Evolutionary conservation across 1,140 invertebrate species (phyloP).

Genomic region (Achroia grisella): DNA sequence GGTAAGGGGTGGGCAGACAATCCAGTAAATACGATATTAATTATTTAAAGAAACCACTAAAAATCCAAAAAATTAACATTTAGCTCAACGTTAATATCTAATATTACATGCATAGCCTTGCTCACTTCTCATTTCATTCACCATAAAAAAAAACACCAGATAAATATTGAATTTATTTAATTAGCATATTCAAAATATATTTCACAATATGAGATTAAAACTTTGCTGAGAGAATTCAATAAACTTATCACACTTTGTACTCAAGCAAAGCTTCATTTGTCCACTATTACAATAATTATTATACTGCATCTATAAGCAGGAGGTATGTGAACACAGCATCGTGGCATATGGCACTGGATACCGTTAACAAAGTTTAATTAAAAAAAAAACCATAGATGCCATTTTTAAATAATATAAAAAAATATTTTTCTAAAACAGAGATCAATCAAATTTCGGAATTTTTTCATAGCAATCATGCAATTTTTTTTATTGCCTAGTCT

Average conservation of each 20-base stretch:
- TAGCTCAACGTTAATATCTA: too few relatives aligned
- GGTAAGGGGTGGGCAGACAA: too few relatives aligned
- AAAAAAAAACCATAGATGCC: not conserved
- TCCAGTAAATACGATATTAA: too few relatives aligned
- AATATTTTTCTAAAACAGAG: too few relatives aligned
- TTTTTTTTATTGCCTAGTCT: conserved; percentile 1
- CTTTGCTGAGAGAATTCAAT: conserved; percentile 12
- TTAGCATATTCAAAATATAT: conserved; percentile 52
- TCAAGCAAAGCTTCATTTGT: conserved; percentile 29
- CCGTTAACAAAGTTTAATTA: conserved; percentile 17
- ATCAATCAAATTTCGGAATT: too few relatives aligned
- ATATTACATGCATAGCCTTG: too few relatives aligned
- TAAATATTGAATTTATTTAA: too few relatives aligned
- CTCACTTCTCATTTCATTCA: too few relatives aligned
- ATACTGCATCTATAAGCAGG: not conserved
- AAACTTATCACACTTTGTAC: conserved; percentile 30
- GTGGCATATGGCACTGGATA: conserved; percentile 25
- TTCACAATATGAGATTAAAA: conserved; percentile 36
- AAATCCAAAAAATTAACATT: too few relatives aligned
- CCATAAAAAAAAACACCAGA: too few relatives aligned
- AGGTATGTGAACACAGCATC: conserved; percentile 7
- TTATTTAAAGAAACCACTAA: too few relatives aligned
- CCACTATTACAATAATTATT: not conserved
- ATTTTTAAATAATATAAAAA: too few relatives aligned
- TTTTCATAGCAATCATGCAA: not conserved